A percentile compares a stretch with the other conserved stretches of the same genome.
phyloP scores from a whole-genome alignment of 2,888 invertebrate species.

The Osmoderma eremita region DNA sequence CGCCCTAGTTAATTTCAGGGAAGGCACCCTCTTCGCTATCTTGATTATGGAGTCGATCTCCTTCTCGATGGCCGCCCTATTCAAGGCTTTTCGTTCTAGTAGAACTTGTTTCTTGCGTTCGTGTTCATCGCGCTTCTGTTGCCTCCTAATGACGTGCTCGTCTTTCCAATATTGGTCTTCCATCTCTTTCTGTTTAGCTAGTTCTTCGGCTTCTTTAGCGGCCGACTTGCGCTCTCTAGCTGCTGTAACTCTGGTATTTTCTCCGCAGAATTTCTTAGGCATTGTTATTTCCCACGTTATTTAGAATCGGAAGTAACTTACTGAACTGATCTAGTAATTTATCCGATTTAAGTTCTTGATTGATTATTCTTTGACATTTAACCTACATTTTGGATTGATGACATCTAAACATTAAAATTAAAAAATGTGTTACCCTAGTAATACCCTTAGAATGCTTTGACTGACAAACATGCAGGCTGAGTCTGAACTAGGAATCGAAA shows the following conservation, averaged over 20 bases:
- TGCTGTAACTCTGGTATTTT: conserved; percentile 92
- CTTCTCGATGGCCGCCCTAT: conserved; percentile 80
- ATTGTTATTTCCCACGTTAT: conserved; percentile 67
- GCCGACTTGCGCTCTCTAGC: conserved; percentile 90
- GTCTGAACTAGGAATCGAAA: too few relatives aligned
- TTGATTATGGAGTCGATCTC: conserved; percentile 83
- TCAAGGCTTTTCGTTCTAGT: conserved; percentile 83
- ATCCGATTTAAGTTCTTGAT: too few relatives aligned
- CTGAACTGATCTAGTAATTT: too few relatives aligned
- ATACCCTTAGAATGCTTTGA: too few relatives aligned
- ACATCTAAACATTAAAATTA: too few relatives aligned
- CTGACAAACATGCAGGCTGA: too few relatives aligned
- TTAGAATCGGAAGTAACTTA: too few relatives aligned
- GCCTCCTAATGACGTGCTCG: conserved; percentile 78
- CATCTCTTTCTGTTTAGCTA: conserved; percentile 72
- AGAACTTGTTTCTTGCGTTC: conserved; percentile 84
- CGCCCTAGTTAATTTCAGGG: conserved; percentile 83
- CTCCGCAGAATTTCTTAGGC: conserved; percentile 96
- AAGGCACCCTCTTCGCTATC: conserved; percentile 65
- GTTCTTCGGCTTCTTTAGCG: conserved; percentile 73
- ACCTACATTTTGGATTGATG: too few relatives aligned
- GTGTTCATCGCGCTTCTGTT: conserved; percentile 79
- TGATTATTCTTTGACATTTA: too few relatives aligned
- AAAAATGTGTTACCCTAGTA: too few relatives aligned
- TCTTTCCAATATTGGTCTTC: conserved; percentile 85